phyloP scores from a whole-genome alignment of 2,113 vertebrate species.

The Talpa occidentalis region DNA sequence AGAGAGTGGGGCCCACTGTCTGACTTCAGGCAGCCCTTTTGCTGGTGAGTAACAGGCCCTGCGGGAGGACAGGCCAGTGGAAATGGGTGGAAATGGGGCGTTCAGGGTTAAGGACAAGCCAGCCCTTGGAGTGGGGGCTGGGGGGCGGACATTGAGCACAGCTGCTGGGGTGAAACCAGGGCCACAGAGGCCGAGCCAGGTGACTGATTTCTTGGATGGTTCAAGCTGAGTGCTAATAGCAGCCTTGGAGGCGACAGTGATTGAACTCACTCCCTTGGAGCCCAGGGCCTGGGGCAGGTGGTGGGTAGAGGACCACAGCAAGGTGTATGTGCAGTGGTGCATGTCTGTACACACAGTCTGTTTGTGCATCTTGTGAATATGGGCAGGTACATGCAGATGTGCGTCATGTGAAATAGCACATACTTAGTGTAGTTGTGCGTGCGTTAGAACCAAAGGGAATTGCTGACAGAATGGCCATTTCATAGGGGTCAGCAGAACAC shows the following conservation, averaged over 20 bases:
- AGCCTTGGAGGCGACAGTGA: conserved; percentile 84
- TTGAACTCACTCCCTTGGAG: conserved; percentile 80
- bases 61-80: background rate
- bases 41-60: background rate
- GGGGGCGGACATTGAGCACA: conserved; percentile 72
- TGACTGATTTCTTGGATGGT: conserved; percentile 84
- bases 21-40: background rate
- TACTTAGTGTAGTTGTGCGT: background rate
- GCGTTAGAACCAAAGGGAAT: background rate
- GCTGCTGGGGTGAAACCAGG: conserved; percentile 75
- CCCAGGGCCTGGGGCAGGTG: conserved; percentile 78
- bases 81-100: conserved; percentile 58
- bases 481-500: background rate
- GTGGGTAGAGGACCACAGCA: conserved; percentile 24
- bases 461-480: background rate
- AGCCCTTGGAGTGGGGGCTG: conserved; percentile 76
- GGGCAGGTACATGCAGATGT: background rate
- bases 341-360: too few species aligned
- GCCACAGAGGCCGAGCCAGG: conserved; percentile 73
- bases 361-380: background rate
- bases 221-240: conserved; percentile 85
- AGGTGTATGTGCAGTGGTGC: background rate
- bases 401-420: background rate
- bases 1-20: background rate
- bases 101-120: conserved; percentile 80